Evolutionary conservation across 1,140 invertebrate species (phyloP).

Genomic region (Tetranychus cinnabarinus): DNA sequence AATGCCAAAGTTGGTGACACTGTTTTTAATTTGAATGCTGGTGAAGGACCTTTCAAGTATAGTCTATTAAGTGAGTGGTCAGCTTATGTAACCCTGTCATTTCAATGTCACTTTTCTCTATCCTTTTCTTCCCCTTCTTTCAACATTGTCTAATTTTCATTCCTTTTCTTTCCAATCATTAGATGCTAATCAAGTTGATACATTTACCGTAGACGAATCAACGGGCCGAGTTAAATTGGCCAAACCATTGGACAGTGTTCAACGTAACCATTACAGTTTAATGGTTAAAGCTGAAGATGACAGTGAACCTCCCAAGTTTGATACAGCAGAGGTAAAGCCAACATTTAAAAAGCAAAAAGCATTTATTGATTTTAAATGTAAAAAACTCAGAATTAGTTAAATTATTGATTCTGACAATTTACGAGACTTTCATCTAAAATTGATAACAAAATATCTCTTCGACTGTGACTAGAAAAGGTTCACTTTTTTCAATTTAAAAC

Average conservation of each 20-base stretch:
- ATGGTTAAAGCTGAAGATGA: constrained; percentile 48
- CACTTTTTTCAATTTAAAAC: no score
- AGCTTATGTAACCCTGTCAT: not conserved
- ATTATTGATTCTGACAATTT: no score
- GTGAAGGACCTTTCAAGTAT: constrained; percentile 16
- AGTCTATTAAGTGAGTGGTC: constrained; percentile 3
- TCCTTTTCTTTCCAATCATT: not conserved
- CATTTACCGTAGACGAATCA: constrained; percentile 29
- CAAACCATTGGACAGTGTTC: constrained; percentile 81
- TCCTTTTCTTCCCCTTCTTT: not conserved
- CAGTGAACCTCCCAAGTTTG: constrained; percentile 15
- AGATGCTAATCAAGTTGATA: constrained; percentile 8
- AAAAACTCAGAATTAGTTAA: no score
- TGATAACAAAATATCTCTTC: no score
- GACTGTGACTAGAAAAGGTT: no score
- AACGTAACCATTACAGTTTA: constrained; percentile 72
- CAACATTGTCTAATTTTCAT: not conserved
- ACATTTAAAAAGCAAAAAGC: no score
- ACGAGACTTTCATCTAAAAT: no score
- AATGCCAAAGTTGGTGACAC: constrained; percentile 16
- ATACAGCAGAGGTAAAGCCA: constrained; percentile 15
- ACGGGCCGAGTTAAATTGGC: constrained; percentile 78
- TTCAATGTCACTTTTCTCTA: not conserved
- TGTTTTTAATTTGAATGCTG: constrained; percentile 16
- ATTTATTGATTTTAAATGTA: no score